Conservation (phyloP, 1,140 invertebrate species). For the Yoshiicerus persimilis region DNA sequence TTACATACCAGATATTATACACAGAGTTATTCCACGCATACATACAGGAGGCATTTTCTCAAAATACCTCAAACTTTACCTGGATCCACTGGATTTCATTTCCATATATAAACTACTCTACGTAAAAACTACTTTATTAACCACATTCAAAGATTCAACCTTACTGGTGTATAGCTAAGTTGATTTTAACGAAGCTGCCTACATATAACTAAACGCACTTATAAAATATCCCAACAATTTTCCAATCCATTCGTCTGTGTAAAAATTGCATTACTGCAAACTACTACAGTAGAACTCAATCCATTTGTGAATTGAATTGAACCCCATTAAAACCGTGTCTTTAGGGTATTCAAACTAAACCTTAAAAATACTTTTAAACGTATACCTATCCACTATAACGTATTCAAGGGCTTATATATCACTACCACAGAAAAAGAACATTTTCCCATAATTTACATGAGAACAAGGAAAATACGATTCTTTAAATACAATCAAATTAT, state of each 20-base stretch:
- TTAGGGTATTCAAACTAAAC: neutral
- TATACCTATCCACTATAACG: neutral
- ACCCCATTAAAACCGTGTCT: neutral
- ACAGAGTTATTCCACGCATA: neutral
- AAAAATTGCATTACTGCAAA: neutral
- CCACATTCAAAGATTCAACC: constrained; percentile 28
- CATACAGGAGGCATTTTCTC: neutral
- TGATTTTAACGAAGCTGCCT: neutral
- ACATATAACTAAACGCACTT: neutral
- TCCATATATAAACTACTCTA: neutral
- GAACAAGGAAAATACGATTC: no score
- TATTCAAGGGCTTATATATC: no score
- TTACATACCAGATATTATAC: neutral
- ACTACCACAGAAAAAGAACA: no score
- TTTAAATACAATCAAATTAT: no score
- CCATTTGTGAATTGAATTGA: neutral
- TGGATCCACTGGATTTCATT: neutral
- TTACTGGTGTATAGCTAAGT: neutral
- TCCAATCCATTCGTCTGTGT: neutral
- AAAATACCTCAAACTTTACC: neutral
- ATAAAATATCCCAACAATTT: neutral
- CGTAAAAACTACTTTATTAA: neutral
- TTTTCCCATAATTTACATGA: no score
- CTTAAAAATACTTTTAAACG: neutral
- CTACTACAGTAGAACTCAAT: no score